Evolutionary conservation across 2,888 invertebrate species (phyloP).

Genomic region (Apamea anceps): DNA sequence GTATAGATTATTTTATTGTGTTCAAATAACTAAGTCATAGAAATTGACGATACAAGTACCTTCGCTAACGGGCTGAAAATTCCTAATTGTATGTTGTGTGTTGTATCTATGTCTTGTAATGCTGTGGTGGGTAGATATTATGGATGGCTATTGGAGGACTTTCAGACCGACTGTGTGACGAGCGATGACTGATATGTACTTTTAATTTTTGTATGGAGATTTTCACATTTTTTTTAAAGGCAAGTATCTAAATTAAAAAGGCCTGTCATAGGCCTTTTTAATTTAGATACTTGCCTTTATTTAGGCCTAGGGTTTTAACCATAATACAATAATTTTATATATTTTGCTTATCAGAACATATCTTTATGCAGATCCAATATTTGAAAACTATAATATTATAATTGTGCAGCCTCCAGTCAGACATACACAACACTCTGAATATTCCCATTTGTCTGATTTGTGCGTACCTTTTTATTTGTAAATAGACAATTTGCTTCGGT

Average conservation of each 20-base stretch:
- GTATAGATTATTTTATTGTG: background rate
- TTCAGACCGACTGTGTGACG: background rate
- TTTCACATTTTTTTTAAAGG: too few species aligned
- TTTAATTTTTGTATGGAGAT: background rate
- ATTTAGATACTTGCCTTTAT: background rate
- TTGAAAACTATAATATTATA: background rate
- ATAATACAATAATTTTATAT: background rate
- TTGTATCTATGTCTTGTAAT: background rate
- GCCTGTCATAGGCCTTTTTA: background rate
- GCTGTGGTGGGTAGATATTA: background rate
- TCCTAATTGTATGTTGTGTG: constrained; percentile 2
- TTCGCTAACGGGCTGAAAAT: background rate
- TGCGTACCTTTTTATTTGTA: background rate
- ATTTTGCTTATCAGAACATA: background rate
- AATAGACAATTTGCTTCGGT: background rate
- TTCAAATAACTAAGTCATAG: constrained; percentile 1
- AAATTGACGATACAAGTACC: background rate
- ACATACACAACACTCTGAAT: background rate
- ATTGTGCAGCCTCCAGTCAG: background rate
- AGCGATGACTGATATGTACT: background rate
- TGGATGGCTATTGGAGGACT: background rate
- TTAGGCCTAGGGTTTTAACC: background rate
- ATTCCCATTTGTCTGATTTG: background rate
- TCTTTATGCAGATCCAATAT: background rate
- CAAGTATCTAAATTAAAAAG: too few species aligned